Base-by-base conservation (phyloP, 1,140 invertebrate genomes). In the Bombyx mori region DNA sequence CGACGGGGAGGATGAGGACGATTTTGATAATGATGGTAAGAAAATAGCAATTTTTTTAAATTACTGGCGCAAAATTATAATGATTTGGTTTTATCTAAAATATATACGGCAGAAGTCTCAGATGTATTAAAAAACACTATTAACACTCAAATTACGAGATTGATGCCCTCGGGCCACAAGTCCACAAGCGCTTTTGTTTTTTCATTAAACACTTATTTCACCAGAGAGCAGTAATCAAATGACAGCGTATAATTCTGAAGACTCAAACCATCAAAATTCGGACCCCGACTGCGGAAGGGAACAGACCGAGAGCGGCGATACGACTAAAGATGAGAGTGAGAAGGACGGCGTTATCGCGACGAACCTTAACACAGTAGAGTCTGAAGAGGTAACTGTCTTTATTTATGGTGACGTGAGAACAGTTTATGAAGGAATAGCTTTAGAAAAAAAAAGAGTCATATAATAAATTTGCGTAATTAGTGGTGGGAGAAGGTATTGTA, bases 1-100 rank as follows among this genome's bases (percentile, higher is more conserved):
- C 18, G 80, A 80, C 54, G 87, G 88, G 56, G 82, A 89, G 67
- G 84, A 85, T 52, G 79, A 82, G 44, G 80, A 71, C 59, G 73
- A 82, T 62, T 68, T 77, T 58, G 77, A 84, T 73, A 79, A 79
- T 81, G 61, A 44, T 51, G 22, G 54, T 35, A 35, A 35, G 26
- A 5, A 35, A 35, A 35, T 35, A 3, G 26, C 2, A 5, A 55
- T 45, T 42, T 42, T 8, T 47, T 54, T 45, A n/a, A n/a, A 6
- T 60, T 66, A 55, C 4, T 35, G 26, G 26, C 26, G 2, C 4
- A 35, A 35, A 5, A 35, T 35, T 35, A 3, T 1, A 0, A 35
- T 5, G 4, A 35, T 35, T 35, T 35, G 26, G 26, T 35, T 35
- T 35, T 35, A 5, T 35, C 26, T 35, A 35, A 35, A 35, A 35